phyloP scores from a whole-genome alignment of 2,888 invertebrate species.

The Lepetodrilus schrolli region DNA sequence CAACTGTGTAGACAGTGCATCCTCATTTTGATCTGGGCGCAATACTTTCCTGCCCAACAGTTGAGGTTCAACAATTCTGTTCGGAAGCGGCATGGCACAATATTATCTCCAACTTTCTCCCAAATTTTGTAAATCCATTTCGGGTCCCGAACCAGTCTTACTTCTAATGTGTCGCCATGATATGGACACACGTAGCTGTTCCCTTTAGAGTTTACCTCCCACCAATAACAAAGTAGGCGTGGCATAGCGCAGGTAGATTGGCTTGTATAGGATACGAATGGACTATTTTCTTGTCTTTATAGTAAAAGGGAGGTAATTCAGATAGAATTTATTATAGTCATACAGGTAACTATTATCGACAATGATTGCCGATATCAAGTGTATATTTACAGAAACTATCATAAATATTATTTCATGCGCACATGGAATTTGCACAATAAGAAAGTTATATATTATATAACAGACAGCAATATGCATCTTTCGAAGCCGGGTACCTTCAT shows the following conservation, averaged over 20 bases:
- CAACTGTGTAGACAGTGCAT: constrained; percentile 45
- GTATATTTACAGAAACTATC: too few species aligned
- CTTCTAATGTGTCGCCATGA: constrained; percentile 9
- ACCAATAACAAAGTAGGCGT: neutral
- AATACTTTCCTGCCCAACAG: constrained; percentile 56
- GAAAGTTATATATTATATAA: too few species aligned
- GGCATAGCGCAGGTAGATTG: neutral
- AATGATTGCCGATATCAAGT: neutral
- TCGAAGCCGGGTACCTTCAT: too few species aligned
- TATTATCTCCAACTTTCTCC: constrained; percentile 25
- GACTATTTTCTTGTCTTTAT: neutral
- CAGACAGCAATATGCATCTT: too few species aligned
- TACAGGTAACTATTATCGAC: neutral
- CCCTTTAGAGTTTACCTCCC: neutral
- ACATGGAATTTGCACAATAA: too few species aligned
- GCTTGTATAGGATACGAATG: neutral
- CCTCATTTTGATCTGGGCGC: constrained; percentile 44
- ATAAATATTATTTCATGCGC: too few species aligned
- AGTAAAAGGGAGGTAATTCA: neutral
- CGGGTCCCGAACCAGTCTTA: neutral
- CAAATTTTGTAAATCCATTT: constrained; percentile 16
- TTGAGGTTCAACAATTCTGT: constrained; percentile 57
- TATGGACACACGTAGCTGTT: constrained; percentile 12
- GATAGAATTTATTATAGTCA: neutral
- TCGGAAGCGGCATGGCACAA: constrained; percentile 57